These are phyloP conservation scores for Eristalis arbustorum DNA, from an alignment of 2,888 invertebrate species.

Conservation along the genomic window DNA sequence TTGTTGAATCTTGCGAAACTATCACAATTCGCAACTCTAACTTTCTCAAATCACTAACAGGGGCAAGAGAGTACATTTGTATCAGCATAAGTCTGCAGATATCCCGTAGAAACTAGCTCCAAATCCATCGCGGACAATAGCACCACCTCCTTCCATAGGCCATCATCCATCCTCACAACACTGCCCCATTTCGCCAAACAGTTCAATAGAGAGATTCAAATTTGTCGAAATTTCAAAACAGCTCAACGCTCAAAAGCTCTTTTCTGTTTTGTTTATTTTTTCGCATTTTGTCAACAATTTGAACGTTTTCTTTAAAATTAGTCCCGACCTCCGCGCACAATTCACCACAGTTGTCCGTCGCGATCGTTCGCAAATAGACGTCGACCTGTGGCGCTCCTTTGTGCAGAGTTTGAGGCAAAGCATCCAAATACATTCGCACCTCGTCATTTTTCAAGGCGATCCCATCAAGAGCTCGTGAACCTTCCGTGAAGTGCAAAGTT, in stretches of 20 bases:
- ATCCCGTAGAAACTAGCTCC: too few relatives aligned
- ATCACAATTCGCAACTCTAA: too few relatives aligned
- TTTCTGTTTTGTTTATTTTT: background rate
- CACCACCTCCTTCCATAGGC: too few relatives aligned
- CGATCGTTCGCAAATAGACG: slow-evolving; percentile 32
- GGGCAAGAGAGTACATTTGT: too few relatives aligned
- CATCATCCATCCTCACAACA: too few relatives aligned
- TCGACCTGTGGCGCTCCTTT: slow-evolving; percentile 9
- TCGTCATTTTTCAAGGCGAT: background rate
- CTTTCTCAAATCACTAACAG: too few relatives aligned
- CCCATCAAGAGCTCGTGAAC: slow-evolving; percentile 4
- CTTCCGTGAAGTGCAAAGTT: background rate
- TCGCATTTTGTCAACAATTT: background rate
- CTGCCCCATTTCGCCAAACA: too few relatives aligned
- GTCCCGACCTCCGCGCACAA: background rate
- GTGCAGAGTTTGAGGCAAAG: slow-evolving; percentile 5
- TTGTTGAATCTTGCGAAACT: too few relatives aligned
- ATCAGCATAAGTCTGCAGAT: too few relatives aligned
- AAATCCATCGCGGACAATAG: too few relatives aligned
- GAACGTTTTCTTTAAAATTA: slow-evolving; percentile 42
- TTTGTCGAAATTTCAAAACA: background rate
- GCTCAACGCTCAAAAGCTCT: background rate
- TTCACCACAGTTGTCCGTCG: slow-evolving; percentile 43
- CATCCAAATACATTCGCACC: background rate
- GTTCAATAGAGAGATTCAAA: background rate